Evolutionary conservation across 2,113 vertebrate genomes (phyloP).

Genomic region (Peucedramus taeniatus): DNA sequence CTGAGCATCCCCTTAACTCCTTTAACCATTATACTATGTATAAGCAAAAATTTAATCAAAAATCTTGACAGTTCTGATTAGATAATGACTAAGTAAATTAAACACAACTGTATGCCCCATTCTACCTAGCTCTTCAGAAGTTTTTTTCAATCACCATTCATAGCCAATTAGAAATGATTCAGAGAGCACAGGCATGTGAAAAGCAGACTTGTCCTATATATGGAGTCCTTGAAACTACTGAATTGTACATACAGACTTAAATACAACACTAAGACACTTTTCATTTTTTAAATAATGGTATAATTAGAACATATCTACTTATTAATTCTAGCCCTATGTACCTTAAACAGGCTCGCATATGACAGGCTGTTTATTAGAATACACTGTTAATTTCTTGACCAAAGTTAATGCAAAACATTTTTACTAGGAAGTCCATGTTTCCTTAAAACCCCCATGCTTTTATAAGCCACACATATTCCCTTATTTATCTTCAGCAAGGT

Average conservation of each 20-base stretch:
- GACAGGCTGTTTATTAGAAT: background rate
- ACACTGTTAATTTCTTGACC: background rate
- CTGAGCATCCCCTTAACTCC: background rate
- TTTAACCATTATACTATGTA: accelerated
- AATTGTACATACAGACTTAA: background rate
- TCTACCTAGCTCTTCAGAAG: background rate
- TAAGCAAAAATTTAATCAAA: background rate
- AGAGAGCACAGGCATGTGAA: background rate
- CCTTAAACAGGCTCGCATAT: background rate
- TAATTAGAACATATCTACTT: background rate
- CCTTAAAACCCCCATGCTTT: background rate
- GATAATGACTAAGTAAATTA: background rate
- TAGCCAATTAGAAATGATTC: background rate
- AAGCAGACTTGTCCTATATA: background rate
- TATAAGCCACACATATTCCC: background rate
- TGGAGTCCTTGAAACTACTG: background rate
- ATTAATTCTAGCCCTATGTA: background rate
- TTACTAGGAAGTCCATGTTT: background rate
- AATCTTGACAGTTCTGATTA: background rate
- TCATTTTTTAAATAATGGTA: background rate
- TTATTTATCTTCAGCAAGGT: background rate
- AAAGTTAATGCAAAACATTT: background rate
- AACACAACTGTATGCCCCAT: background rate
- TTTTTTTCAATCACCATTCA: background rate
- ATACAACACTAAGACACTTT: background rate